Percentiles rank a stretch among this genome's conserved stretches.
These are phyloP conservation scores for Tolypeutes matacus DNA, from an alignment of 2,797 vertebrate genomes.

Conservation along the genomic window DNA sequence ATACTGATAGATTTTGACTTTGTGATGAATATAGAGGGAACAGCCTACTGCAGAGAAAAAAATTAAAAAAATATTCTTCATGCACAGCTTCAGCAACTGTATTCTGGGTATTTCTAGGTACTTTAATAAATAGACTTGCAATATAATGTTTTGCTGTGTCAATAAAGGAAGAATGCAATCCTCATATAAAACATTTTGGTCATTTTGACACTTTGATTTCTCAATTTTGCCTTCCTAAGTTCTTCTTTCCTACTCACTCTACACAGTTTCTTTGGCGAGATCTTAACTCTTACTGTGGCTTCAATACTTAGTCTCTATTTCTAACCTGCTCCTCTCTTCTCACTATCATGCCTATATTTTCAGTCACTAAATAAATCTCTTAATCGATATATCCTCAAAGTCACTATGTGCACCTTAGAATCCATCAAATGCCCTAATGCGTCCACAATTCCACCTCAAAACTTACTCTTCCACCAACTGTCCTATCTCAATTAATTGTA, in stretches of 20 bases:
- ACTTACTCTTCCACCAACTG: not conserved
- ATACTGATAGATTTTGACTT: not conserved
- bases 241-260: not conserved
- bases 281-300: not conserved
- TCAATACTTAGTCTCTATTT: not conserved
- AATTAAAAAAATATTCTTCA: constrained; percentile 1
- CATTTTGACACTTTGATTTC: not conserved
- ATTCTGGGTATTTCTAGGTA: not conserved
- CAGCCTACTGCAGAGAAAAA: not conserved
- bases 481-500: not conserved
- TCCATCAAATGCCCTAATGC: not conserved
- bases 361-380: not conserved
- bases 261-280: not conserved
- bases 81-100: not conserved
- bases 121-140: not conserved
- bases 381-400: not conserved
- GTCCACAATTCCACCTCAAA: not conserved
- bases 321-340: not conserved
- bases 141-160: not conserved
- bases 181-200: not conserved
- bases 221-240: not conserved
- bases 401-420: not conserved
- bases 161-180: not conserved
- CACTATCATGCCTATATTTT: not conserved
- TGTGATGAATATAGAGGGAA: not conserved